These are phyloP conservation scores for Eulemur macaco DNA, from an alignment of 2,113 vertebrate genomes.

Conservation along the genomic window DNA sequence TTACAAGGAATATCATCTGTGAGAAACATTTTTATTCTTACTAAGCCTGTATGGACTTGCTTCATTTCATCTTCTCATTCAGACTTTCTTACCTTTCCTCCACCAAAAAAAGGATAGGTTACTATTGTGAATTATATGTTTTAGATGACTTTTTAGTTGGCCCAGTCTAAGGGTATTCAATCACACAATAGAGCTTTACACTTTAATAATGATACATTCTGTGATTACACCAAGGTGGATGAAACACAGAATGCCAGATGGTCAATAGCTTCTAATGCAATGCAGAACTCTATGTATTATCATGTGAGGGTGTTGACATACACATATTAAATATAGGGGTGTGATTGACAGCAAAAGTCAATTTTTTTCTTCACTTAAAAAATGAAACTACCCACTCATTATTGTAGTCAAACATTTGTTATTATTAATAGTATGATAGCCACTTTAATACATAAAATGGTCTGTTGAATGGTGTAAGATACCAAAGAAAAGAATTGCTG, in stretches of 20 bases:
- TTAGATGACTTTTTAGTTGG: neutral
- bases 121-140: neutral
- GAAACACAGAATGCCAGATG: neutral
- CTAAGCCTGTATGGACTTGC: neutral
- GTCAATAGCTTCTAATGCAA: neutral
- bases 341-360: neutral
- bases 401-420: neutral
- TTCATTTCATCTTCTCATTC: constrained; percentile 18
- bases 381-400: neutral
- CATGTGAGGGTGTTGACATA: neutral
- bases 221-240: neutral
- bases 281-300: neutral
- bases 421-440: neutral
- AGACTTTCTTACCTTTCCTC: neutral
- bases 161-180: neutral
- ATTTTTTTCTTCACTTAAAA: constrained; percentile 38
- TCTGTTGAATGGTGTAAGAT: neutral
- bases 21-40: neutral
- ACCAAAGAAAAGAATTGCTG: neutral
- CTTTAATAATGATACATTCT: neutral
- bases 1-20: neutral
- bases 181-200: neutral
- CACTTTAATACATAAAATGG: neutral
- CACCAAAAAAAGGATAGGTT: neutral
- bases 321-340: neutral